A percentile compares a stretch with the other conserved stretches of the same genome.
Evolutionary conservation across 2,113 vertebrate genomes (phyloP).

Genomic region (Ibidorhyncha struthersii): DNA sequence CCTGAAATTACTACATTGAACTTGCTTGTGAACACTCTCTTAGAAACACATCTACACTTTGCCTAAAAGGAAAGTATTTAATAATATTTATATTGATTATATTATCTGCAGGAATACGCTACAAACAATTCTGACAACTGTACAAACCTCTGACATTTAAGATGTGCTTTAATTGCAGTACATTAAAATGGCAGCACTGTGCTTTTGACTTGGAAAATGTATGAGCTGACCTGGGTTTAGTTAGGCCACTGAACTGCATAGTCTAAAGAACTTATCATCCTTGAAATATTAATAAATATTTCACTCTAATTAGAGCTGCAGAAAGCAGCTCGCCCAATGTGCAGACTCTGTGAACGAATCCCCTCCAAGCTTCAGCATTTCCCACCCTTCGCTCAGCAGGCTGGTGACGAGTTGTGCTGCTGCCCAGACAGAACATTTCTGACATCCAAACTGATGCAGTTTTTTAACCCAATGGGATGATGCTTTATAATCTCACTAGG

Average conservation of each 20-base stretch:
- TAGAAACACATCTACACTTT: neutral
- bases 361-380: neutral
- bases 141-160: neutral
- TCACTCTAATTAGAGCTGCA: neutral
- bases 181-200: neutral
- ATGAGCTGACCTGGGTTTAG: neutral
- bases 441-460: neutral
- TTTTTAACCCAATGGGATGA: neutral
- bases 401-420: too few species aligned
- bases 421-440: neutral
- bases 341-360: neutral
- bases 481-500: neutral
- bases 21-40: neutral
- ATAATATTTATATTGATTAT: neutral
- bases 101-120: neutral
- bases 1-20: neutral
- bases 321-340: neutral
- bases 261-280: neutral
- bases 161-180: neutral
- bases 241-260: neutral
- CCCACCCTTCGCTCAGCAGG: neutral
- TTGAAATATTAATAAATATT: neutral
- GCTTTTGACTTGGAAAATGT: constrained; percentile 54
- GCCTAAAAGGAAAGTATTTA: neutral
- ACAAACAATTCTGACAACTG: neutral